Evolutionary conservation across 1,140 invertebrate species (phyloP), one percentile per base, ranked within the genome.

Genomic region (Drosophila parvula): DNA sequence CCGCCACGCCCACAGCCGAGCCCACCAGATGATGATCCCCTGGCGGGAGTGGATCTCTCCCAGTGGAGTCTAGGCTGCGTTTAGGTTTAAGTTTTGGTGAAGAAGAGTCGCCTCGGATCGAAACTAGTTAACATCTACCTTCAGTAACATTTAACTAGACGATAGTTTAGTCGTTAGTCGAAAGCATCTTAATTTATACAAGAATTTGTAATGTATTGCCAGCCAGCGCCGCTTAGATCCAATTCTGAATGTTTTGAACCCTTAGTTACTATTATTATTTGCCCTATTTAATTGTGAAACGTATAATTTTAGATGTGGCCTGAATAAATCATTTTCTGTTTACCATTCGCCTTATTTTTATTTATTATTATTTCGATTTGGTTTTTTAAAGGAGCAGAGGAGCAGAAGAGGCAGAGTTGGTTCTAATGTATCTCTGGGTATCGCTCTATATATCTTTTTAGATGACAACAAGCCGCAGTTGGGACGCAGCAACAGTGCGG

Each of bases 41-140:
- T 69, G 65, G 65, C 65, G 65, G 65, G 65, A 69, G 58, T 44
- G 65, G 65, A 61, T 28, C 30, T 32, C 22, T 22, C 14, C 14
- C 27, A 38, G 58, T 48, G 28, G 61, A 36, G 44, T 38, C 36
- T 58, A 32, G 9, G 48, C 18, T 30, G 22, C 36, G 50, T 30
- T 56, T 78, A 78, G 47, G 32, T 59, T 78, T 69, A 78, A 78
- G 74, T 58, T 77, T 77, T 53, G 61, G 28, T 56, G 60, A 45
- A 38, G 32, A 32, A 67, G 57, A 78, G 57, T 78, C 57, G 75
- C 64, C 64, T 78, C 74, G 74, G 64, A 89, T 69, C 81, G 78
- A 62, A 89, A 90, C 84, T 89, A 89, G 84, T 89, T 89, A 78
- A 84, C 84, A 89, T 90, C 84, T 89, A 89, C 84, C 84, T 89